Conservation (phyloP, 2,797 vertebrate genomes). For the Octomys mimax region DNA sequence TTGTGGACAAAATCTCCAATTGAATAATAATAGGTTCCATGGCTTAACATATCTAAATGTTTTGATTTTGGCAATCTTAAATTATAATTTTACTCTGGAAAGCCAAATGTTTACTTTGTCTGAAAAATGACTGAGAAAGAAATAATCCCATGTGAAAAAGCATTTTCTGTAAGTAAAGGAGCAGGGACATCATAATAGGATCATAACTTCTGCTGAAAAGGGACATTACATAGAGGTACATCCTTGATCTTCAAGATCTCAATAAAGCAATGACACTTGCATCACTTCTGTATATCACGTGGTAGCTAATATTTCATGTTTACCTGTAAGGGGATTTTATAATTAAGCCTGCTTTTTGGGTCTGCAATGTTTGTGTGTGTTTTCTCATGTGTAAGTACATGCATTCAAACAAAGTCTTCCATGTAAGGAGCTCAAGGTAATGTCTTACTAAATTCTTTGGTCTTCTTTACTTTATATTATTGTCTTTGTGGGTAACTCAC, state of each 20-base stretch:
- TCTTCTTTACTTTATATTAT: constrained; percentile 52
- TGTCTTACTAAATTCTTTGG: constrained; percentile 45
- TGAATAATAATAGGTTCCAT: background rate
- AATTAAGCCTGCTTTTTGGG: constrained; percentile 14
- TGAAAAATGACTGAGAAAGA: background rate
- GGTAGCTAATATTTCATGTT: constrained; percentile 21
- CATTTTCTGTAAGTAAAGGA: constrained; percentile 28
- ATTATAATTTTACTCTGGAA: constrained; percentile 17
- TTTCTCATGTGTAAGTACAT: constrained; percentile 55
- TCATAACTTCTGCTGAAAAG: background rate
- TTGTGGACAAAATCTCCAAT: constrained; percentile 16
- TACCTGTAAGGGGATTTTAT: constrained; percentile 40
- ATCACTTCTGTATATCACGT: background rate
- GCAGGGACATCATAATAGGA: background rate
- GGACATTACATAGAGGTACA: background rate
- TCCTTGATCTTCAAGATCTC: constrained; percentile 23
- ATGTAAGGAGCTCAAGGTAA: background rate
- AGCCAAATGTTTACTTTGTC: constrained; percentile 2
- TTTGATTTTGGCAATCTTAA: constrained; percentile 49
- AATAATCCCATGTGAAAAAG: constrained; percentile 37
- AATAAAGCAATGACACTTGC: constrained; percentile 34
- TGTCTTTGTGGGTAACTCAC: background rate
- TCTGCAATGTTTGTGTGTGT: constrained; percentile 45
- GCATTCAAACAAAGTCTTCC: constrained; percentile 41
- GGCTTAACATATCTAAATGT: background rate